phyloP scores from a whole-genome alignment of 2,797 vertebrate genomes.

The Kryptopterus vitreolus region DNA sequence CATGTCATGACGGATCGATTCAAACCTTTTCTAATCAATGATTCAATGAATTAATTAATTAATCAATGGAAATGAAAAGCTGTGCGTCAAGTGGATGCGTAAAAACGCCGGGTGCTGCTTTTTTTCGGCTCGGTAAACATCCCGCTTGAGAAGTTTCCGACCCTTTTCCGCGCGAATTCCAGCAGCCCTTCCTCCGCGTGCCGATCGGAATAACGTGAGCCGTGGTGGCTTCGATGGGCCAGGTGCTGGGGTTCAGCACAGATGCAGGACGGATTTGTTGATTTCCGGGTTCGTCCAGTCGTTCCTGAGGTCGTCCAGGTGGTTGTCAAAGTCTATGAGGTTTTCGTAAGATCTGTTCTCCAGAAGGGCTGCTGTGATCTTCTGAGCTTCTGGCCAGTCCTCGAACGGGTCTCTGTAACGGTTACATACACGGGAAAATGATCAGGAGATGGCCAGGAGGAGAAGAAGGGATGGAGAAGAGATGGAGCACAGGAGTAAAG shows the following conservation, averaged over 20 bases:
- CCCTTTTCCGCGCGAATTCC: neutral
- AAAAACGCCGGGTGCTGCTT: constrained; percentile 52
- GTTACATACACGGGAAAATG: neutral
- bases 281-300: constrained; percentile 99
- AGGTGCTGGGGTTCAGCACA: constrained; percentile 76
- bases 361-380: constrained; percentile 87
- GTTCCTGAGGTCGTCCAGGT: constrained; percentile 95
- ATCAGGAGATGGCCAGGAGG: no score
- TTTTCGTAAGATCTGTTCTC: constrained; percentile 90
- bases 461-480: no score
- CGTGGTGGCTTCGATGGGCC: constrained; percentile 56
- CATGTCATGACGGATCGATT: neutral
- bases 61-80: neutral
- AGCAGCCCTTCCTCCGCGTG: neutral
- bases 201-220: constrained; percentile 44
- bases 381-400: constrained; percentile 93
- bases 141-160: constrained; percentile 50
- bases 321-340: constrained; percentile 96
- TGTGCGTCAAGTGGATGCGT: constrained; percentile 23
- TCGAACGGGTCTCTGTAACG: constrained; percentile 87
- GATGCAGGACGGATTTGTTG: constrained; percentile 93
- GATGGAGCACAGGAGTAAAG: no score
- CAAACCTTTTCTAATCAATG: no score
- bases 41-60: no score
- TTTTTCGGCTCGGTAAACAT: constrained; percentile 41